Percentiles rank a stretch among this genome's conserved stretches.
Evolutionary conservation across 2,113 vertebrate species (phyloP).

Genomic region (Anguilla rostrata): DNA sequence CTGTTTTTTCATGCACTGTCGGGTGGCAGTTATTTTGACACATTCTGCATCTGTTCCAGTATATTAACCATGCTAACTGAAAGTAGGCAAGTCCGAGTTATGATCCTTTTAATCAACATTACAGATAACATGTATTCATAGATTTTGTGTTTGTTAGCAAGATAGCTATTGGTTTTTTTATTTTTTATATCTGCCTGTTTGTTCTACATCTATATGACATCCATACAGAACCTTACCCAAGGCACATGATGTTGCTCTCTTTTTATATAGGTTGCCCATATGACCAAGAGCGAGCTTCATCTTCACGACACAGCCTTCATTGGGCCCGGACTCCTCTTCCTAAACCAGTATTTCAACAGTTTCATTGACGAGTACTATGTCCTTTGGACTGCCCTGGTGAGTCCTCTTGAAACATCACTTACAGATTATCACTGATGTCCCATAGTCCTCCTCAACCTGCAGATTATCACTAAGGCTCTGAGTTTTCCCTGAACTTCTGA

Average conservation of each 20-base stretch:
- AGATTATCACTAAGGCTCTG: background rate
- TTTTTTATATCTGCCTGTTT: no score
- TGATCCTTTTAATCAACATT: no score
- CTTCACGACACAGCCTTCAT: constrained; percentile 92
- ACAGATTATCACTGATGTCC: background rate
- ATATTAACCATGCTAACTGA: no score
- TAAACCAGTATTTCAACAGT: constrained; percentile 96
- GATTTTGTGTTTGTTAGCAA: no score
- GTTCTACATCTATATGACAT: no score
- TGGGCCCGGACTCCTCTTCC: constrained; percentile 90
- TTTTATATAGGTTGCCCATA: constrained; percentile 82
- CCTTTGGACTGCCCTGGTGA: constrained; percentile 91
- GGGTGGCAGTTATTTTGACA: no score
- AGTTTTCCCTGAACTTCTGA: background rate
- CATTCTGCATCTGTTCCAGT: no score
- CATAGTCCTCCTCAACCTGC: background rate
- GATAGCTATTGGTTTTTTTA: no score
- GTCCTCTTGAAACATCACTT: constrained; percentile 18
- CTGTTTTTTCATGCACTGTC: no score
- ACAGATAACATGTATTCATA: no score
- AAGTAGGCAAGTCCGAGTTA: no score
- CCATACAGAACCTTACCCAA: no score
- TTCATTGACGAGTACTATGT: constrained; percentile 89
- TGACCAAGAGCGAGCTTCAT: constrained; percentile 93
- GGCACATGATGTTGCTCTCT: background rate